Percentiles rank a stretch among this genome's conserved stretches.
Conservation (phyloP, 2,797 vertebrate genomes). For the Lagocephalus sceleratus region DNA sequence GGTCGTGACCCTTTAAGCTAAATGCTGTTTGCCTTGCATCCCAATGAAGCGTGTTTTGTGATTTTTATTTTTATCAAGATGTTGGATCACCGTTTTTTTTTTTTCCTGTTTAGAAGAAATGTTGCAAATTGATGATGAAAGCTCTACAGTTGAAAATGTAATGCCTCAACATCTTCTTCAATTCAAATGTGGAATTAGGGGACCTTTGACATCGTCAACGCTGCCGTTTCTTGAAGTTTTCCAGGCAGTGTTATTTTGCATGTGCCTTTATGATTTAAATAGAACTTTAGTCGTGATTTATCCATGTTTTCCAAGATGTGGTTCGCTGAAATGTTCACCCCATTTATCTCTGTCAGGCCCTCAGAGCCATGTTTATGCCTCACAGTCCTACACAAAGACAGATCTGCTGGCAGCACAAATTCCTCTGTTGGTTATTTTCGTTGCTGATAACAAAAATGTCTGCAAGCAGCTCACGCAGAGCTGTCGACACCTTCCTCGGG, state of each 20-base stretch:
- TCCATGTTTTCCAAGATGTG: background rate
- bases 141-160: too few relatives aligned
- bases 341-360: slow-evolving; percentile 47
- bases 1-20: too few relatives aligned
- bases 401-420: slow-evolving; percentile 39
- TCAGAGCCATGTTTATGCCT: slow-evolving; percentile 23
- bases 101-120: too few relatives aligned
- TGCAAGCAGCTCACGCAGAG: slow-evolving; percentile 20
- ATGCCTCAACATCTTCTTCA: too few relatives aligned
- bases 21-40: too few relatives aligned
- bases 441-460: slow-evolving; percentile 37
- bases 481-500: slow-evolving; percentile 32
- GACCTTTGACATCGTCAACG: background rate
- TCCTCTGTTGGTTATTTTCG: slow-evolving; percentile 40
- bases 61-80: too few relatives aligned
- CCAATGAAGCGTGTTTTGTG: too few relatives aligned
- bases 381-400: slow-evolving; percentile 25
- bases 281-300: too few relatives aligned
- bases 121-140: background rate
- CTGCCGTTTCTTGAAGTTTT: background rate
- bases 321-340: slow-evolving; percentile 15
- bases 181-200: background rate
- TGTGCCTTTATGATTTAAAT: background rate
- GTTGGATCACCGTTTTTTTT: too few relatives aligned
- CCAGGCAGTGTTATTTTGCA: background rate